Base-by-base conservation (phyloP, 2,888 invertebrate species). In the Dolichopus griseipennis region DNA sequence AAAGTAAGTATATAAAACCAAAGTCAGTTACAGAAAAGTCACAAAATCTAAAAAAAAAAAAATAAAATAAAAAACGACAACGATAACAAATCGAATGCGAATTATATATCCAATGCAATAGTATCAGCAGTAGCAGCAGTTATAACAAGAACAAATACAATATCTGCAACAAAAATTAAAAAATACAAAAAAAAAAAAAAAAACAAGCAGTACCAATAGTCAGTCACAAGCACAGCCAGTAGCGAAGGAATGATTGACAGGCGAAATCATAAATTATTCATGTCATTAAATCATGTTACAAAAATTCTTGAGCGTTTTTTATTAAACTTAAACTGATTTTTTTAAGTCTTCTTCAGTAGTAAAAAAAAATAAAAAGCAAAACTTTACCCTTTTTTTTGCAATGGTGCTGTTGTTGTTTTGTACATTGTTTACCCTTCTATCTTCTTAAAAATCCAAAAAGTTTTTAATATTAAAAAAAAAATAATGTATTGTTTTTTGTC, bases 221-320 rank as follows among this genome's bases (percentile, higher is more conserved):
- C 52, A 52, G 52, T 52, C 52, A 41, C 41, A 52, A 27, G 63
- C 63, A 12, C 63, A 33, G 37, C 33, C 64, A 64, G 20, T 34
- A 34, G 52, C 52, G 20, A 33, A 34, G 64, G 34, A 64, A 64
- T 80, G 80, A 81, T 81, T 81, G 80, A 81, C 81, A 81, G 80
- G 77, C 77, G 64, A 79, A 79, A 78, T 81, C 79, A 81, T 81
- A 80, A 80, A 81, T 81, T 79, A 81, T 81, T 81, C 80, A 81
- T 81, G 80, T 80, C 80, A 81, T 81, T 81, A 81, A 81, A 81
- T 81, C 80, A 81, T 80, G 80, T 81, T 81, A 80, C 79, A 79
- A 77, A 80, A 79, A 76, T 77, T 78, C 77, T 73, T 72, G 68
- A 67, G 68, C 68, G 61, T 67, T 67, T 69, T 61, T 71, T 69